A percentile compares a stretch with the other conserved stretches of the same genome.
Conservation (phyloP, 2,888 invertebrate genomes). For the Diarsia dahlii region DNA sequence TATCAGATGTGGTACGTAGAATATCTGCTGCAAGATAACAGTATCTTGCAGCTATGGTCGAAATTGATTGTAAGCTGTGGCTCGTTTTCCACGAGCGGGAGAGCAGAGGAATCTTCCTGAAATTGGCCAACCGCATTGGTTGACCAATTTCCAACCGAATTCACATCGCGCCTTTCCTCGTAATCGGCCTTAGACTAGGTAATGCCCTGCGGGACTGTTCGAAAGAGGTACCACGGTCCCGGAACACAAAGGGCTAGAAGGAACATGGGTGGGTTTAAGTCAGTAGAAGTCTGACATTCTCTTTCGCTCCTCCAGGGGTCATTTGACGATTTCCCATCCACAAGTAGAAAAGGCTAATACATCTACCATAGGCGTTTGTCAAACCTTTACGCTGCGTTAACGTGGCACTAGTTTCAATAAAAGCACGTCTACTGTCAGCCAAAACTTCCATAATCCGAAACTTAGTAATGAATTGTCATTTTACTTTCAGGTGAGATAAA, state of each 20-base stretch:
- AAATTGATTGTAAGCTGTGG: not conserved
- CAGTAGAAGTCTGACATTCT: too few species aligned
- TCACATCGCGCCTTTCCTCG: too few species aligned
- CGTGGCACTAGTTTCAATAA: not conserved
- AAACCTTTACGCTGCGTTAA: not conserved
- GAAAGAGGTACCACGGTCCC: too few species aligned
- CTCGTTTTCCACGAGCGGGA: too few species aligned
- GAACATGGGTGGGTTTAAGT: too few species aligned
- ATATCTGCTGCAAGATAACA: too few species aligned
- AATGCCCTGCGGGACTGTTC: too few species aligned
- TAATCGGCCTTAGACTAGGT: not conserved
- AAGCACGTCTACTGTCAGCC: not conserved
- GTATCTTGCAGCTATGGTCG: not conserved
- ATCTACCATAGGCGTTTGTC: not conserved
- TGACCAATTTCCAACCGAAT: too few species aligned
- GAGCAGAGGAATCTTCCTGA: not conserved
- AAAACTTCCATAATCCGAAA: not conserved
- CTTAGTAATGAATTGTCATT: constrained; percentile 11
- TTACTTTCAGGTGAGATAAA: constrained; percentile 77
- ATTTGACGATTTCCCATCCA: too few species aligned
- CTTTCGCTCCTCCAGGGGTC: too few species aligned
- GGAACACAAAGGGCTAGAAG: too few species aligned
- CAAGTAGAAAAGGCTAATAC: too few species aligned
- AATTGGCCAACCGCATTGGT: not conserved
- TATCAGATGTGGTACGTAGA: constrained; percentile 74